Conservation (phyloP, 2,888 invertebrate genomes). For the Herminia tarsipennalis region DNA sequence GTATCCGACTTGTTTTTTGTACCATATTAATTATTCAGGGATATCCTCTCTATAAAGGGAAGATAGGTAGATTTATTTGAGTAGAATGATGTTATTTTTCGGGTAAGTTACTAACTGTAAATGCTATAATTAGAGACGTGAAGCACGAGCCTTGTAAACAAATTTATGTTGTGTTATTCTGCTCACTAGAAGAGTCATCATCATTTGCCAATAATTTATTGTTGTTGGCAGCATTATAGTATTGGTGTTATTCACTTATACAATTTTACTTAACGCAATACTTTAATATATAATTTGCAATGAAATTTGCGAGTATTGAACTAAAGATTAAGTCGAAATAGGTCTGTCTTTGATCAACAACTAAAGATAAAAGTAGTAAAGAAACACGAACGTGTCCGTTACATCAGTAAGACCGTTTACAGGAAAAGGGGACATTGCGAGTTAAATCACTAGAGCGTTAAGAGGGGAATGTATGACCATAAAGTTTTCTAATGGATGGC, state of each 20-base stretch:
- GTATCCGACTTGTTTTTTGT: constrained; percentile 49
- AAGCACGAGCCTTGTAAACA: too few relatives aligned
- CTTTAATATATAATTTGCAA: too few relatives aligned
- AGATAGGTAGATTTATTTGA: constrained; percentile 20
- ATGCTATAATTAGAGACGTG: too few relatives aligned
- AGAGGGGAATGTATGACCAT: constrained; percentile 50
- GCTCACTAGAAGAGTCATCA: too few relatives aligned
- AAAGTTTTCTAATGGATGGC: constrained; percentile 46
- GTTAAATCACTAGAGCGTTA: constrained; percentile 52
- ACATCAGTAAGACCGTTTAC: constrained; percentile 41
- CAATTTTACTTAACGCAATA: too few relatives aligned
- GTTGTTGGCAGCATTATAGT: too few relatives aligned
- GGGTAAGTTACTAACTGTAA: too few relatives aligned
- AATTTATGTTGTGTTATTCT: too few relatives aligned
- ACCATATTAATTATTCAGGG: constrained; percentile 26
- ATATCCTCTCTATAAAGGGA: constrained; percentile 23
- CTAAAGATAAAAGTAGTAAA: background rate
- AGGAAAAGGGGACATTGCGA: constrained; percentile 52
- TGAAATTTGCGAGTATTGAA: too few relatives aligned
- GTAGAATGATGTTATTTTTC: background rate
- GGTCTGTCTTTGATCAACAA: background rate
- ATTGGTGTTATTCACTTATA: too few relatives aligned
- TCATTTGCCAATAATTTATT: too few relatives aligned
- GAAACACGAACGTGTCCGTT: constrained; percentile 19
- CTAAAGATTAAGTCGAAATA: too few relatives aligned